Conservation (phyloP, 2,888 invertebrate species). For the Leptogaster cylindrica region DNA sequence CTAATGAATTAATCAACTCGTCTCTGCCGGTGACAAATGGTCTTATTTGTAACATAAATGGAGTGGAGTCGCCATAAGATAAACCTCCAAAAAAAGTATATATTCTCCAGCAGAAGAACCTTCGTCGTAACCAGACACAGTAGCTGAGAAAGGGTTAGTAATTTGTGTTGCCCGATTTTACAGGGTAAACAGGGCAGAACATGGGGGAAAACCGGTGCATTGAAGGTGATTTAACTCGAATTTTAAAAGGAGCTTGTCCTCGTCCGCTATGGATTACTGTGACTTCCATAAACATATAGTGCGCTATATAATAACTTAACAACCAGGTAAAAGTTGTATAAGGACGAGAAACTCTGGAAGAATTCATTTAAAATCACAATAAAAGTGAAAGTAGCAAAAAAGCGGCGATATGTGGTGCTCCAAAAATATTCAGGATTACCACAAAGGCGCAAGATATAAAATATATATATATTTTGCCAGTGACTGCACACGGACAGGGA, state of each 20-base stretch:
- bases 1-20: constrained; percentile 40
- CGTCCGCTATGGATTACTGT: no score
- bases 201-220: constrained; percentile 19
- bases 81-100: background rate
- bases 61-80: constrained; percentile 9
- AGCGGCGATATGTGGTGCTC: background rate
- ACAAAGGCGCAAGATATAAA: background rate
- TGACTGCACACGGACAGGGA: constrained; percentile 1
- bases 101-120: background rate
- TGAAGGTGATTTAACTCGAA: no score
- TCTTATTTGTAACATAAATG: constrained; percentile 16
- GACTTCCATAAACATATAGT: no score
- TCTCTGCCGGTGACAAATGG: constrained; percentile 26
- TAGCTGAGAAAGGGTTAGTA: background rate
- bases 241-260: no score
- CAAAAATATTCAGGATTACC: background rate
- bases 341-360: no score
- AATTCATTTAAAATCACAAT: no score
- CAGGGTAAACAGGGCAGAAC: background rate
- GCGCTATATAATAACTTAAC: background rate
- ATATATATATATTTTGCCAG: constrained; percentile 17
- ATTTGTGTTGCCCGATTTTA: constrained; percentile 14
- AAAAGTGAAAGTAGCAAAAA: constrained; percentile 26
- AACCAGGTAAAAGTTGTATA: no score
- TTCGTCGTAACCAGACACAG: no score